These are phyloP conservation scores for Alloscopus bannaensis DNA, from an alignment of 2,888 invertebrate genomes.

Conservation along the genomic window DNA sequence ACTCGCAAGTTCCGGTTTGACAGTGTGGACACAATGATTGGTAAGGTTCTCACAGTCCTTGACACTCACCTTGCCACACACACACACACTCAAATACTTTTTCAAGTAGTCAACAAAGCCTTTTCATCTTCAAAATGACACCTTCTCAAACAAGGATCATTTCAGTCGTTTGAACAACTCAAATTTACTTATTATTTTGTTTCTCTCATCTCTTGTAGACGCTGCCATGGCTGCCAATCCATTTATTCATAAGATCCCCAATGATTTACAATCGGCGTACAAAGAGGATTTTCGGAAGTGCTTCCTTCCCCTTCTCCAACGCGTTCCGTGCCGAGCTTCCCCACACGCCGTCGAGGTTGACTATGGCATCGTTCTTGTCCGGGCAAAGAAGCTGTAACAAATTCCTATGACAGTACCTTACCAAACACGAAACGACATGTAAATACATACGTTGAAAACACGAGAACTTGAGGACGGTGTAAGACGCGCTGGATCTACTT, in stretches of 20 bases:
- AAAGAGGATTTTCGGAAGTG: conserved; percentile 67
- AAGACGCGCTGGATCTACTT: too few relatives aligned
- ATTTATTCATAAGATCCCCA: conserved; percentile 70
- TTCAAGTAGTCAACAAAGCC: too few relatives aligned
- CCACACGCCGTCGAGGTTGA: conserved; percentile 68
- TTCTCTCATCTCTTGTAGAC: conserved; percentile 64
- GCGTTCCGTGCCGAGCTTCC: conserved; percentile 43
- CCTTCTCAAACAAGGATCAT: conserved; percentile 2
- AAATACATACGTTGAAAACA: too few relatives aligned
- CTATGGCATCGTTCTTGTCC: conserved; percentile 67
- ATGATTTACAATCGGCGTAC: conserved; percentile 60
- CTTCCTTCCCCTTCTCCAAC: conserved; percentile 65
- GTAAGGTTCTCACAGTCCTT: too few relatives aligned
- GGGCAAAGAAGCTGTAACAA: conserved; percentile 63
- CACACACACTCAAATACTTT: too few relatives aligned
- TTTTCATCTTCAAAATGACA: conserved; percentile 1
- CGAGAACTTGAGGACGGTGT: too few relatives aligned
- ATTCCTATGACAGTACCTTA: too few relatives aligned
- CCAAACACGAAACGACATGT: too few relatives aligned
- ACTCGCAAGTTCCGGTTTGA: conserved; percentile 69
- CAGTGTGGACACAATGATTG: conserved; percentile 69
- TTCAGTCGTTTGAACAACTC: too few relatives aligned
- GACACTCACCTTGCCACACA: too few relatives aligned
- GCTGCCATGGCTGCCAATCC: conserved; percentile 73
- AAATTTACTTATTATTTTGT: conserved; percentile 4